A percentile compares a stretch with the other conserved stretches of the same genome.
Evolutionary conservation across 2,888 invertebrate genomes (phyloP).

Genomic region (Catonia carolina): DNA sequence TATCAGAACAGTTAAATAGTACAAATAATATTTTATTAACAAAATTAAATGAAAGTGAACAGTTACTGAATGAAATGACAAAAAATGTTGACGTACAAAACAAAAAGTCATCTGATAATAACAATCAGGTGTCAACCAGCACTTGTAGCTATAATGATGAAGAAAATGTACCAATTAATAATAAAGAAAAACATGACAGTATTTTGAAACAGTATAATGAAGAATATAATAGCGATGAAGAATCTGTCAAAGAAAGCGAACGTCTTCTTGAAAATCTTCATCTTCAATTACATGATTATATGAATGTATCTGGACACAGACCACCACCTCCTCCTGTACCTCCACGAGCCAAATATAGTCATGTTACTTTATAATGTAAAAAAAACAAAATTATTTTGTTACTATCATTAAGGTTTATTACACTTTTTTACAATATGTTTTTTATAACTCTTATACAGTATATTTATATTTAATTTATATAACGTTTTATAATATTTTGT

Average conservation of each 20-base stretch:
- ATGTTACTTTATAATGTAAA: slow-evolving; percentile 29
- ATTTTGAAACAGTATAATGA: slow-evolving; percentile 9
- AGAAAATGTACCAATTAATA: too few relatives aligned
- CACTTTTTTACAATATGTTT: too few relatives aligned
- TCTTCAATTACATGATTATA: slow-evolving; percentile 27
- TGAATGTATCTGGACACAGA: slow-evolving; percentile 26
- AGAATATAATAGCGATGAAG: slow-evolving; percentile 20
- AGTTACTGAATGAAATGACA: too few relatives aligned
- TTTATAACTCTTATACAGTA: too few relatives aligned
- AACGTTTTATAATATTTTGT: too few relatives aligned
- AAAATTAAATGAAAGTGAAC: not conserved
- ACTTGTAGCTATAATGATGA: too few relatives aligned
- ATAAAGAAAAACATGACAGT: not conserved
- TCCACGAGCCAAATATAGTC: slow-evolving; percentile 27
- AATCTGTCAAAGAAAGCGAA: slow-evolving; percentile 21
- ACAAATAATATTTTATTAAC: not conserved
- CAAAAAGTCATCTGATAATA: too few relatives aligned
- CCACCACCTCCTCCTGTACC: slow-evolving; percentile 30
- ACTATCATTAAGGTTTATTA: too few relatives aligned
- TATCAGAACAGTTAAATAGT: not conserved
- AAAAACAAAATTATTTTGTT: too few relatives aligned
- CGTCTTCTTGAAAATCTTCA: slow-evolving; percentile 17
- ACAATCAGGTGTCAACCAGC: too few relatives aligned
- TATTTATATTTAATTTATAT: too few relatives aligned
- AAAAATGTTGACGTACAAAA: too few relatives aligned